These are phyloP conservation scores for Malaclemys terrapin DNA, from an alignment of 2,113 vertebrate species.

Conservation along the genomic window DNA sequence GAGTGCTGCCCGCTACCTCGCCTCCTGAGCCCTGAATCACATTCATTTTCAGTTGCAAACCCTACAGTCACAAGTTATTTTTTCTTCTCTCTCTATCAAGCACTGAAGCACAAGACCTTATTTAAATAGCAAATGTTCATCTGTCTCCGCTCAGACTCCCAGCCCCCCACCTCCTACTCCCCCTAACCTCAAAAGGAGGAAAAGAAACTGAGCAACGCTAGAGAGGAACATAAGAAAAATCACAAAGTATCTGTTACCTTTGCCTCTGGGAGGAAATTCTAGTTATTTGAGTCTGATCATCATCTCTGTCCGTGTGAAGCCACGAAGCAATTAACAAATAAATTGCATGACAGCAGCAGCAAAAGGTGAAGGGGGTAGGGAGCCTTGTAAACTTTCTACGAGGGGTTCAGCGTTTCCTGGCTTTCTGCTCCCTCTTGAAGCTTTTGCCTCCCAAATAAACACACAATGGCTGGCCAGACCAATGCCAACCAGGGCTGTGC, in stretches of 20 bases:
- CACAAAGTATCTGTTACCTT: slow-evolving; percentile 52
- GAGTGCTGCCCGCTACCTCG: background rate
- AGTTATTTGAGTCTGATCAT: background rate
- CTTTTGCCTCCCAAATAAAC: background rate
- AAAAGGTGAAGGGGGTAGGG: background rate
- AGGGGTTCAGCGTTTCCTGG: background rate
- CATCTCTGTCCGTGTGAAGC: background rate
- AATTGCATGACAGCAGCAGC: background rate
- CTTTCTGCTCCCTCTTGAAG: background rate
- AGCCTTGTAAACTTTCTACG: background rate
- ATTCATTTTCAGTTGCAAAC: background rate
- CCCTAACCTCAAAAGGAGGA: background rate
- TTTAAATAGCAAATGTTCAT: background rate
- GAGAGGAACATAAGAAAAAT: background rate
- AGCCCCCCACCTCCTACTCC: background rate
- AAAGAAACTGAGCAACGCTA: background rate
- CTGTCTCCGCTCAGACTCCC: background rate
- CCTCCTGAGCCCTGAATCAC: background rate
- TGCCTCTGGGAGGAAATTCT: background rate
- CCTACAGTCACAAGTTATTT: background rate
- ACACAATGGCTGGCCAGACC: background rate
- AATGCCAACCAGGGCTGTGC: rapidly evolving
- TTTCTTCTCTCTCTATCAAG: background rate
- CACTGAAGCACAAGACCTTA: background rate
- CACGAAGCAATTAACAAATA: background rate